Evolutionary conservation across 2,113 vertebrate genomes (phyloP), one percentile per base, ranked within the genome.

Genomic region (Ageneiosus marmoratus): DNA sequence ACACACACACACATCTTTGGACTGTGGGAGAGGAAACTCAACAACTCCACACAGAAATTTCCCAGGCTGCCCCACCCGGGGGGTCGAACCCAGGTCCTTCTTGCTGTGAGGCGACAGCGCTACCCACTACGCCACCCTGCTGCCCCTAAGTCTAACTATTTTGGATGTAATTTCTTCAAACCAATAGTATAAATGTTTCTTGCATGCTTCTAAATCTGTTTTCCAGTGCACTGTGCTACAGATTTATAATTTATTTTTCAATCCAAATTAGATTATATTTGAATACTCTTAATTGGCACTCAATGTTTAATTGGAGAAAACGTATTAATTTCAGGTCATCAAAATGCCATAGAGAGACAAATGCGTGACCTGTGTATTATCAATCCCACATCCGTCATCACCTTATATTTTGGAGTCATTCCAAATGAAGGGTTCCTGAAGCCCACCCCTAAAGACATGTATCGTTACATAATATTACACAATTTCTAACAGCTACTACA

Each of bases 221-320:
- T 41, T 70, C 34, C 34, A 24, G 32, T 37, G 34, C 20, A 50
- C 27, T 79, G 63, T 48, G 18, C n/a, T 70, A 44, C 67, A 74
- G n/a, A n/a, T n/a, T n/a, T n/a, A n/a, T n/a, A 55, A 34, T 32
- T 10, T 13, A 22, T 51, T 32, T 9, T 72, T 4, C 5, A 75
- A 34, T n/a, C 22, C 20, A 62, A 29, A 3, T 63, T 46, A 4
- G 12, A 69, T 46, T 72, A 3, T 46, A 67, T 67, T 85, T 89
- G 90, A 88, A 87, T 81, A 86, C 86, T 86, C 86, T 85, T 93
- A 95, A 94, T 94, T 94, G 94, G 92, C 92, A 89, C 90, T 83
- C 86, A 88, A 84, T 90, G 90, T 88, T 91, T 93, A 94, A 92
- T 92, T 93, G 92, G 91, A 80, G 73, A 88, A 86, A 78, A 85